Evolutionary conservation across 1,140 invertebrate species (phyloP).

Genomic region (Agraylea sexmaculata): DNA sequence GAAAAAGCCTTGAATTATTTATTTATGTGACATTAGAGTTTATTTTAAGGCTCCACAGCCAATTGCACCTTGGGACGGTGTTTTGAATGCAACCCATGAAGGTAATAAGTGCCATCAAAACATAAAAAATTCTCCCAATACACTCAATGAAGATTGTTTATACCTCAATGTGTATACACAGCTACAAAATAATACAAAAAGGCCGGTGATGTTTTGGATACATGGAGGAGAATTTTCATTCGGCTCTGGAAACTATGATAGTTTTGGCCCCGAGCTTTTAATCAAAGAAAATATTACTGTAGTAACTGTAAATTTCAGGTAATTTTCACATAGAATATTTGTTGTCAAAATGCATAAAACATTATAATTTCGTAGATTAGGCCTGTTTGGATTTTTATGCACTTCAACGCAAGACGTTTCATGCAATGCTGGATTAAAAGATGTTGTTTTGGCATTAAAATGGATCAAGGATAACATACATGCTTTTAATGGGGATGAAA

Average conservation of each 20-base stretch:
- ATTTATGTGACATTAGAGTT: conserved; percentile 8
- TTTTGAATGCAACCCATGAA: conserved; percentile 7
- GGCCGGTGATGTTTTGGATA: conserved; percentile 4
- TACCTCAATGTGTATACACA: conserved; percentile 11
- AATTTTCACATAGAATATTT: neutral
- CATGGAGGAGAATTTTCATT: conserved; percentile 7
- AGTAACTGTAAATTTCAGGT: conserved; percentile 12
- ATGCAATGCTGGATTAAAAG: neutral
- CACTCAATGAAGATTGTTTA: conserved; percentile 13
- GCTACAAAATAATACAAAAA: neutral
- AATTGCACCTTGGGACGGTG: neutral
- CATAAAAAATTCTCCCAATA: neutral
- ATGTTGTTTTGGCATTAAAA: neutral
- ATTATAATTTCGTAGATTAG: neutral
- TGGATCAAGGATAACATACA: neutral
- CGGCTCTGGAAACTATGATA: conserved; percentile 4
- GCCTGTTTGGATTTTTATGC: neutral
- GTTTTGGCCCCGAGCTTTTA: conserved; percentile 10
- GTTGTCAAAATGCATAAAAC: neutral
- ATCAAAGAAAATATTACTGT: conserved; percentile 10
- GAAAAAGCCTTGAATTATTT: conserved; percentile 11
- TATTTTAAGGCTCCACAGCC: conserved; percentile 8
- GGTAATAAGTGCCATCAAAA: conserved; percentile 9
- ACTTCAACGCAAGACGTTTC: neutral
- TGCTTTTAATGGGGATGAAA: neutral